Percentiles rank a stretch among this genome's conserved stretches.
These are phyloP conservation scores for Tenthredo notha DNA, from an alignment of 2,888 invertebrate species.

Conservation along the genomic window DNA sequence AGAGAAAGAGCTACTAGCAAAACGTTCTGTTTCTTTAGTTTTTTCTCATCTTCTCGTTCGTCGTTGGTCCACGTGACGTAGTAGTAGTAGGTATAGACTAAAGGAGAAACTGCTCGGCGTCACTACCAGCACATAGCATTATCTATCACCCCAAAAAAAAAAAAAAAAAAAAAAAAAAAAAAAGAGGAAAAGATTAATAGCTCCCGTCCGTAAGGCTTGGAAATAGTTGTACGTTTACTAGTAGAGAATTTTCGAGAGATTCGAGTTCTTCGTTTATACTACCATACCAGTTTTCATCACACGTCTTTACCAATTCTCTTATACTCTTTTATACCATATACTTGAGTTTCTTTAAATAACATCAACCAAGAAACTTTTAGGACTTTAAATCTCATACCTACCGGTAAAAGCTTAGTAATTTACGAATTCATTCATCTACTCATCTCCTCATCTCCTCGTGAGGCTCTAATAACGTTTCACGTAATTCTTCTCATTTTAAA, in stretches of 20 bases:
- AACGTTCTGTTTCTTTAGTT: background rate
- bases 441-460: background rate
- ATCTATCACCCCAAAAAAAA: slow-evolving; percentile 37
- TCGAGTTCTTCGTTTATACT: background rate
- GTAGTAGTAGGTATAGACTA: background rate
- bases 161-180: slow-evolving; percentile 38
- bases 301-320: background rate
- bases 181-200: slow-evolving; percentile 48
- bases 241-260: slow-evolving; percentile 11
- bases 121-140: slow-evolving; percentile 1
- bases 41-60: background rate
- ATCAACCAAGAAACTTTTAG: background rate
- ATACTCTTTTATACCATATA: background rate
- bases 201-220: background rate
- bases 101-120: background rate
- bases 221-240: slow-evolving; percentile 17
- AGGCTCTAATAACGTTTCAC: background rate
- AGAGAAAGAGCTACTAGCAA: background rate
- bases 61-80: background rate
- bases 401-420: background rate
- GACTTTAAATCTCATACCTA: background rate
- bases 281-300: background rate
- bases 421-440: background rate
- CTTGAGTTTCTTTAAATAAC: background rate
- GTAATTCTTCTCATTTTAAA: background rate